Conservation (phyloP, 2,797 vertebrate genomes). For the Tinamus major region DNA sequence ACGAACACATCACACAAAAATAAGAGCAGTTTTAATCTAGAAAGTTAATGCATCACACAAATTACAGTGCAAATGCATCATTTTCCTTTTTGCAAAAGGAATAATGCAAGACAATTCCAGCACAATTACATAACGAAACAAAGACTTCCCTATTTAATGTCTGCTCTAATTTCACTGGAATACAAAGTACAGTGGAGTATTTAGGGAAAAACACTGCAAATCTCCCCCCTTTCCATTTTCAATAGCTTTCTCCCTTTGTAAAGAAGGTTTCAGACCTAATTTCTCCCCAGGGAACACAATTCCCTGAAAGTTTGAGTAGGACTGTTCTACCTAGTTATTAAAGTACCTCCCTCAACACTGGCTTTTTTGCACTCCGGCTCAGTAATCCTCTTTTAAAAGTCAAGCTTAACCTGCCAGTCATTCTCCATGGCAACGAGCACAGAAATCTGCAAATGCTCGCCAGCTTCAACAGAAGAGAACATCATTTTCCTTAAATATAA, state of each 20-base stretch:
- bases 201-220: background rate
- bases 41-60: background rate
- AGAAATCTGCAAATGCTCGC: background rate
- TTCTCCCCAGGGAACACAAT: background rate
- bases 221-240: background rate
- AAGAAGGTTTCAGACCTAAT: background rate
- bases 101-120: background rate
- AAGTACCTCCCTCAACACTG: background rate
- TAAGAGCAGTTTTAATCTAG: background rate
- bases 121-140: background rate
- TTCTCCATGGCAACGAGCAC: background rate
- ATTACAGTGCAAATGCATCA: background rate
- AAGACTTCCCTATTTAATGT: background rate
- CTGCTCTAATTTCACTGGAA: background rate
- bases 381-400: constrained; percentile 4
- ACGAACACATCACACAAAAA: background rate
- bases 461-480: background rate
- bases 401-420: constrained; percentile 23
- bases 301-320: background rate
- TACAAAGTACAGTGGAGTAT: fast-evolving
- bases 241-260: background rate
- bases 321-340: background rate
- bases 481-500: background rate
- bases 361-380: background rate
- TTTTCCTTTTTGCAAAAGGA: background rate